Evolutionary conservation across 2,888 invertebrate species (phyloP).

Genomic region (Caenorhabditis sp.): DNA sequence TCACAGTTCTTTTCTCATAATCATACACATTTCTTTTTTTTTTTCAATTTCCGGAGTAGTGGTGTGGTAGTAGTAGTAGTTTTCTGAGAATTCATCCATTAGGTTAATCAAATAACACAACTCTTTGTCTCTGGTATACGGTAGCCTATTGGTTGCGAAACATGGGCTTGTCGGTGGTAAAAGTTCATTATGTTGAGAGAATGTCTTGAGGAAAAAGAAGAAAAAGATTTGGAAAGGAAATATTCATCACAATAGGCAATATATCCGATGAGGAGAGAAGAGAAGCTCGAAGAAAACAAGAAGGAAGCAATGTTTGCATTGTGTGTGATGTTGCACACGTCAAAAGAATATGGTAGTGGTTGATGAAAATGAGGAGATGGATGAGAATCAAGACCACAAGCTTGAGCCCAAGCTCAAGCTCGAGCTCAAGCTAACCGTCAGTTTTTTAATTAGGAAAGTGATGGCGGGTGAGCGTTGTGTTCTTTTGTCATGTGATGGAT

Average conservation of each 20-base stretch:
- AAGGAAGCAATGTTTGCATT: constrained; percentile 62
- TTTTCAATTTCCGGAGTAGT: no score
- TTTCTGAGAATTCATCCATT: neutral
- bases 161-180: neutral
- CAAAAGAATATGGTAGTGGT: constrained; percentile 62
- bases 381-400: neutral
- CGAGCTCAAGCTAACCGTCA: constrained; percentile 9
- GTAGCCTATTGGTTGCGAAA: neutral
- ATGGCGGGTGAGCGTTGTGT: no score
- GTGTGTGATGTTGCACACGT: constrained; percentile 63
- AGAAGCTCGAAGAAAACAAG: constrained; percentile 6
- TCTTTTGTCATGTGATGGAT: no score
- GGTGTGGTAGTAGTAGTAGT: no score
- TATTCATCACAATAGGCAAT: constrained; percentile 37
- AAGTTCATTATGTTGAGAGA: constrained; percentile 46
- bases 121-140: constrained; percentile 3
- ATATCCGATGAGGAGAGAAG: constrained; percentile 19
- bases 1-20: no score
- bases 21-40: no score
- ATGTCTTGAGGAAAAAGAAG: neutral
- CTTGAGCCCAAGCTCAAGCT: no score
- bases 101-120: constrained; percentile 7
- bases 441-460: constrained; percentile 54
- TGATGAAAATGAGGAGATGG: constrained; percentile 11
- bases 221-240: constrained; percentile 4